Conservation (phyloP, 2,113 vertebrate genomes). For the Catharus fuscescens region DNA sequence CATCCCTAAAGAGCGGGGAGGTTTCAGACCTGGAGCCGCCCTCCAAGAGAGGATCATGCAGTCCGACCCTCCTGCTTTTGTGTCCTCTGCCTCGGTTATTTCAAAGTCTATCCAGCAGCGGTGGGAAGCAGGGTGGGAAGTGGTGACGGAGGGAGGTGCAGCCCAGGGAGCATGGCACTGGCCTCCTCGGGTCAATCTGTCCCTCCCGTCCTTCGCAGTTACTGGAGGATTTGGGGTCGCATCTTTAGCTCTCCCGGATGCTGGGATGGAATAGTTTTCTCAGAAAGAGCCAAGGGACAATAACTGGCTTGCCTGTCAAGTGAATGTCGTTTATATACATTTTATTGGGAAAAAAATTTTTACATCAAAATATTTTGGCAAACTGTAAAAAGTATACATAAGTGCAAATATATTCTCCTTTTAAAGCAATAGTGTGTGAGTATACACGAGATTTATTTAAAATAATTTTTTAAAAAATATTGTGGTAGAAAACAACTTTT, state of each 20-base stretch:
- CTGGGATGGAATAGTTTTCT: neutral
- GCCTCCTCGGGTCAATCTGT: neutral
- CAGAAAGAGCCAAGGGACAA: neutral
- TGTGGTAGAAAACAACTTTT: slow-evolving; percentile 77
- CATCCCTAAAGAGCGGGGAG: no score
- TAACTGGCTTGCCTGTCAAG: neutral
- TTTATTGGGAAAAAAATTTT: slow-evolving; percentile 87
- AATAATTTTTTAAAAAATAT: slow-evolving; percentile 72
- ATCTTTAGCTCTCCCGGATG: neutral
- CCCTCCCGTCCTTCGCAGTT: rapidly evolving
- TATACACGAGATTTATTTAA: slow-evolving; percentile 79
- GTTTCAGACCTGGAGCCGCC: neutral
- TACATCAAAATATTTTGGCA: slow-evolving; percentile 86
- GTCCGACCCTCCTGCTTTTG: neutral
- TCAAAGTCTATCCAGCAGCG: neutral
- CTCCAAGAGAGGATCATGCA: neutral
- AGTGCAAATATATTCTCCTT: slow-evolving; percentile 92
- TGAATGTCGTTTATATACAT: slow-evolving; percentile 82
- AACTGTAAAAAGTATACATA: slow-evolving; percentile 88
- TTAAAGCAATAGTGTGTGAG: slow-evolving; percentile 87
- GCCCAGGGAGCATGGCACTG: neutral
- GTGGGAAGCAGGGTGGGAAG: neutral
- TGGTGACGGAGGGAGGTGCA: neutral
- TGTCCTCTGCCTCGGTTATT: neutral
- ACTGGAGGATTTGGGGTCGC: neutral